A percentile compares a stretch with the other conserved stretches of the same genome.
Evolutionary conservation across 2,797 vertebrate genomes (phyloP).

Genomic region (Sternotherus odoratus): DNA sequence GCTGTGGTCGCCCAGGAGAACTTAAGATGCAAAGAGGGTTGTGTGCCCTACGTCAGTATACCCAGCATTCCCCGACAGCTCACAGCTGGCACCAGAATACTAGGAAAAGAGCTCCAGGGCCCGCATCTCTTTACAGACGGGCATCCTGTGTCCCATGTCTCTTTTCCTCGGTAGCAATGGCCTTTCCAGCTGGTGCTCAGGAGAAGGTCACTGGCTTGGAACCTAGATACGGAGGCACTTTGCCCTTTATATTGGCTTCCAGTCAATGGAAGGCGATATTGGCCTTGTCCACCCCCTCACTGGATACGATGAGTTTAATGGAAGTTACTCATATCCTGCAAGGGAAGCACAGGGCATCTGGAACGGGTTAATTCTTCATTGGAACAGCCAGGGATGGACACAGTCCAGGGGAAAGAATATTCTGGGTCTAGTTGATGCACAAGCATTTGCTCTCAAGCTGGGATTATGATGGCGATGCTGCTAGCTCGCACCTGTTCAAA

Average conservation of each 20-base stretch:
- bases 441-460: background rate
- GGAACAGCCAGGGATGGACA: background rate
- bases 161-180: background rate
- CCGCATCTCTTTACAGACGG: background rate
- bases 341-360: background rate
- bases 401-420: background rate
- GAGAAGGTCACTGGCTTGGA: background rate
- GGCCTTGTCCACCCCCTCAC: background rate
- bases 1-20: background rate
- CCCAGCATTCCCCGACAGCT: background rate
- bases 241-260: background rate
- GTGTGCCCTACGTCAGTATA: background rate
- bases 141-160: background rate
- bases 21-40: background rate
- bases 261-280: fast-evolving
- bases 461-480: background rate
- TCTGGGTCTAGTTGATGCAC: background rate
- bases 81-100: background rate
- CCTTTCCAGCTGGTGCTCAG: background rate
- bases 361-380: fast-evolving
- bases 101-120: background rate
- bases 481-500: background rate
- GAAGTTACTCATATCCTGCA: background rate
- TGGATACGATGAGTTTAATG: fast-evolving
- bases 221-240: background rate